Evolutionary conservation across 2,113 vertebrate genomes (phyloP).

Genomic region (Sminthopsis crassicaudata): DNA sequence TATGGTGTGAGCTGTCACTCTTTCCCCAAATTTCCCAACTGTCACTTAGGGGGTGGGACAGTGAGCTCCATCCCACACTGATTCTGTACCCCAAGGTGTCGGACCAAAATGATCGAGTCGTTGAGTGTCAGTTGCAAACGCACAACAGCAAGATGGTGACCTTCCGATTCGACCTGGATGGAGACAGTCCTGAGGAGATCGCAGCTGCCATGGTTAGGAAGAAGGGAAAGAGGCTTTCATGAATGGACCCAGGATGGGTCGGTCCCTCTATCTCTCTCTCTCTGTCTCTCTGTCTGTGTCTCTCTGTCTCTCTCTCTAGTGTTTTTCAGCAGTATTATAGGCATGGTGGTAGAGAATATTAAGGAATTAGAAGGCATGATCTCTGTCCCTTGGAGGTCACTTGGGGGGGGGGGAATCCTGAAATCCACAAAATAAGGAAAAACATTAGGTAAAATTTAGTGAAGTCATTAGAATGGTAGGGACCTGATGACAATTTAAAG

Average conservation of each 20-base stretch:
- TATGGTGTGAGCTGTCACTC: slow-evolving; percentile 3
- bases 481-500: background rate
- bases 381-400: background rate
- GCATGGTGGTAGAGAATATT: background rate
- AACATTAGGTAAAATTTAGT: background rate
- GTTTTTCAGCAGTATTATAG: background rate
- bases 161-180: slow-evolving; percentile 97
- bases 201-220: slow-evolving; percentile 93
- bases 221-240: background rate
- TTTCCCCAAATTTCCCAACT: background rate
- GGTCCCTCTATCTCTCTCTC: background rate
- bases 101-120: slow-evolving; percentile 92
- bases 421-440: slow-evolving; percentile 25
- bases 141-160: slow-evolving; percentile 98
- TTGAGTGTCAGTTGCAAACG: slow-evolving; percentile 96
- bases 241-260: background rate
- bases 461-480: background rate
- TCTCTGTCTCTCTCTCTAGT: too few species aligned
- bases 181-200: slow-evolving; percentile 96
- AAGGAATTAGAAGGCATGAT: background rate
- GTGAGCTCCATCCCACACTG: slow-evolving; percentile 37
- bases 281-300: too few species aligned
- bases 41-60: background rate
- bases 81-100: slow-evolving; percentile 87
- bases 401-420: slow-evolving; percentile 12